Evolutionary conservation across 2,113 vertebrate species (phyloP), one percentile per base, ranked within the genome.

Genomic region (Atractosteus spatula): DNA sequence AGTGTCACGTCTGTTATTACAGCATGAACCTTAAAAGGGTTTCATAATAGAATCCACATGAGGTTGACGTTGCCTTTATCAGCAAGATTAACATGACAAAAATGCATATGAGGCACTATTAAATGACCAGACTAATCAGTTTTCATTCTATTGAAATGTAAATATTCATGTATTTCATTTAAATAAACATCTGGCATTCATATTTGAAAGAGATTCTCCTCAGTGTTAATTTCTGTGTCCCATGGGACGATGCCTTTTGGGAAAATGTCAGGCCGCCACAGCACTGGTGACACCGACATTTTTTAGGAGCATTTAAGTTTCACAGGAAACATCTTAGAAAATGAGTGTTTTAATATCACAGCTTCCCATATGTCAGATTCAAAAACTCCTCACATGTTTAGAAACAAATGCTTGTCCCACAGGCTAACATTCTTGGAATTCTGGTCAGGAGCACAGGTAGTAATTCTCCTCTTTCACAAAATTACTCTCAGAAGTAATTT

Each of bases 41-140:
- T 51, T 10, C 47, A 51, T 0, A 51, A 51, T 7, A 56, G n/a
- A 17, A 41, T 17, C 17, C 13, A 74, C 57, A 43, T 12, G 16
- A 17, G 45, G 45, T 44, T 51, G 62, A 63, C 41, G 16, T n/a
- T 63, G 54, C 57, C 41, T n/a, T 43, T 61, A 43, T 17, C 16
- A 82, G 84, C 80, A 74, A 68, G 72, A 80, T 89, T 87, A 87
- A 81, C 73, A 85, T 87, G 82, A 87, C 83, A 74, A 88, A 89
- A 83, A 75, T 82, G 76, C 76, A 29, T 47, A 55, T 62, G 66
- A 51, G 76, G 57, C 78, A 79, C 72, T 68, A 81, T 81, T 71
- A 67, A 41, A 78, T n/a, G 72, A 81, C 72, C 80, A 72, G 74
- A 71, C 71, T 88, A 85, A 88, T 86, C 80, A 74, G 81, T 84